Conservation (phyloP, 2,113 vertebrate genomes). For the Meleagris gallopavo region DNA sequence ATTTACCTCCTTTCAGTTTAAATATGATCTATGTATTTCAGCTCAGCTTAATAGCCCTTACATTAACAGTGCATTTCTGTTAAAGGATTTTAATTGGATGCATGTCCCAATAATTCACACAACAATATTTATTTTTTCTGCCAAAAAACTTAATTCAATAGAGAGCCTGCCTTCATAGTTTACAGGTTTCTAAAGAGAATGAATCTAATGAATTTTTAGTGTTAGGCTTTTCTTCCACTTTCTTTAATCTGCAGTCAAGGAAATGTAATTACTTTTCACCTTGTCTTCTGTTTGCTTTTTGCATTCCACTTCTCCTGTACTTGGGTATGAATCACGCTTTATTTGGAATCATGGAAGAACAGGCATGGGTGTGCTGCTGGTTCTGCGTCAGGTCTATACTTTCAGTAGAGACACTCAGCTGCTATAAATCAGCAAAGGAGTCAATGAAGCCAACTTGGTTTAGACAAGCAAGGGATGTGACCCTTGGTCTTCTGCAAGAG, state of each 20-base stretch:
- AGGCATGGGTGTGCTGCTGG: conserved; percentile 41
- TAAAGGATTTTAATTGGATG: background rate
- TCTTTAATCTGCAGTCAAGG: background rate
- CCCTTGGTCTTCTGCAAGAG: conserved; percentile 13
- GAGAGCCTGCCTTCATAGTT: background rate
- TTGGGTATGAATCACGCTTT: conserved; percentile 45
- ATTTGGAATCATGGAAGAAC: background rate
- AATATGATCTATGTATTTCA: conserved; percentile 28
- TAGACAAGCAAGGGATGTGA: conserved; percentile 9
- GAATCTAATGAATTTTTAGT: background rate
- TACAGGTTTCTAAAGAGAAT: background rate
- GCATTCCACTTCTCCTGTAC: conserved; percentile 23
- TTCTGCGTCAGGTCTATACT: background rate
- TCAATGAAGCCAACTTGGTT: conserved; percentile 11
- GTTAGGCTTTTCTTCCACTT: background rate
- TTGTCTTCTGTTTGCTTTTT: conserved; percentile 51
- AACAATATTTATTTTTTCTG: conserved; percentile 31
- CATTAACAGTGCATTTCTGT: background rate
- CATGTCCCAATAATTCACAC: background rate
- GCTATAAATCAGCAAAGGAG: conserved; percentile 25
- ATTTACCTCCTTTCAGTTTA: conserved; percentile 48
- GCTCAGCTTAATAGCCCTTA: background rate
- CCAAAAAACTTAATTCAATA: background rate
- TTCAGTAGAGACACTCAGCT: conserved; percentile 15
- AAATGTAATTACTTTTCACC: conserved; percentile 57